A percentile compares a stretch with the other conserved stretches of the same genome.
Conservation (phyloP, 2,888 invertebrate genomes). For the Beris chalybata region DNA sequence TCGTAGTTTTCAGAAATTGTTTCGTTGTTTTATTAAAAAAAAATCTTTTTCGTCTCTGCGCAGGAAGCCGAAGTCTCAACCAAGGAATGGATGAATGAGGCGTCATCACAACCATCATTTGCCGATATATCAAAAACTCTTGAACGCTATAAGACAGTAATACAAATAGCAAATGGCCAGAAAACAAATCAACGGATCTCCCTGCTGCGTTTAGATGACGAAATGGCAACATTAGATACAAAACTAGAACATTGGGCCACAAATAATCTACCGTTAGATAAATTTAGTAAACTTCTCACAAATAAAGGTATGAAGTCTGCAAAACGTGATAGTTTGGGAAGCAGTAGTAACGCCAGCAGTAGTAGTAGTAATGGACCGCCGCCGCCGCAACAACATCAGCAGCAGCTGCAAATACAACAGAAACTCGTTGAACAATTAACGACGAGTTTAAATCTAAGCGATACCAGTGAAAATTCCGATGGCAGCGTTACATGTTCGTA, state of each 20-base stretch:
- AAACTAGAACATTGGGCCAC: conserved; percentile 58
- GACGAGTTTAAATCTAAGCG: conserved; percentile 34
- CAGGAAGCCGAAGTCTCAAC: conserved; percentile 62
- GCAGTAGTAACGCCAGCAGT: conserved; percentile 29
- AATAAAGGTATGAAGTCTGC: conserved; percentile 46
- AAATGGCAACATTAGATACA: conserved; percentile 56
- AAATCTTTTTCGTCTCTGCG: too few species aligned
- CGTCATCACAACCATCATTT: conserved; percentile 52
- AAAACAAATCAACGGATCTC: conserved; percentile 53
- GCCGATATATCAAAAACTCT: conserved; percentile 60
- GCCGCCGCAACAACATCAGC: conserved; percentile 25
- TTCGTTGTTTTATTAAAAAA: too few species aligned
- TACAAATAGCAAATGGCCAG: conserved; percentile 57
- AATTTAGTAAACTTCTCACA: conserved; percentile 53
- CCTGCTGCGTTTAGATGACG: conserved; percentile 55
- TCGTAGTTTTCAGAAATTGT: too few species aligned
- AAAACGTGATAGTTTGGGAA: conserved; percentile 41
- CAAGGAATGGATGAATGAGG: conserved; percentile 61
- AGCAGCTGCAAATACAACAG: conserved; percentile 34
- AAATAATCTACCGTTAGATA: conserved; percentile 54
- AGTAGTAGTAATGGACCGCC: conserved; percentile 36
- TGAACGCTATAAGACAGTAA: conserved; percentile 58
- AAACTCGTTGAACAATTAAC: conserved; percentile 30
- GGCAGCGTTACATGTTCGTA: conserved; percentile 59
- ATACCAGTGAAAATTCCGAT: conserved; percentile 41